Evolutionary conservation across 1,140 invertebrate species (phyloP).

Genomic region (Saccostrea glomerata): DNA sequence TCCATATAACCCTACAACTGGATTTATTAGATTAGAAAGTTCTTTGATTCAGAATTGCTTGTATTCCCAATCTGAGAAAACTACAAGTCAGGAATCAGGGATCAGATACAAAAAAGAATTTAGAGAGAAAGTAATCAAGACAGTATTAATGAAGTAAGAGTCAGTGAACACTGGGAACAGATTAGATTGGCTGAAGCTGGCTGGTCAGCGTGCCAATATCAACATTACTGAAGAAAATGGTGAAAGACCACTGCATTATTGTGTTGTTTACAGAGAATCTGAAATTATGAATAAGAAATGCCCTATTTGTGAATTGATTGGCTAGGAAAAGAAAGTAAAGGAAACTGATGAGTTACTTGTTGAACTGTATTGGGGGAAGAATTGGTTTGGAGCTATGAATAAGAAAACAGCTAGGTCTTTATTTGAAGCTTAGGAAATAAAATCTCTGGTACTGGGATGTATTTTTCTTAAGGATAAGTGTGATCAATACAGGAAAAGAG

Average conservation of each 20-base stretch:
- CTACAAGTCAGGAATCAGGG: slow-evolving; percentile 2
- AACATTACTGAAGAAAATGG: not conserved
- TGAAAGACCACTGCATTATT: not conserved
- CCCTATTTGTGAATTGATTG: not conserved
- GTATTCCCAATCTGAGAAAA: not conserved
- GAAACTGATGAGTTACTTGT: not conserved
- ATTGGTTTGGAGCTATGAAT: not conserved
- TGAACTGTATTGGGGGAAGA: not conserved
- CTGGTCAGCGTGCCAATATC: not conserved
- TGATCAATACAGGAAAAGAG: not conserved
- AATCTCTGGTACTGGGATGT: not conserved
- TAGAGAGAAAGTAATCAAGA: slow-evolving; percentile 21
- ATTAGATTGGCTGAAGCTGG: not conserved
- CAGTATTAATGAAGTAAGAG: not conserved
- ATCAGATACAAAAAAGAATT: not conserved
- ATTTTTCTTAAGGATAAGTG: slow-evolving; percentile 7
- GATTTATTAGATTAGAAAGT: too few relatives aligned
- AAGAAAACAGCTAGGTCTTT: not conserved
- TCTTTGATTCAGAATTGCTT: not conserved
- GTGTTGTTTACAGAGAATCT: not conserved
- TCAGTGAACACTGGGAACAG: slow-evolving; percentile 1
- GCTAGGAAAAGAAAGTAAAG: not conserved
- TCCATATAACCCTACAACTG: too few relatives aligned
- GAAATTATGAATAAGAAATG: not conserved
- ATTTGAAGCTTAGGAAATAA: slow-evolving; percentile 17